A percentile compares a stretch with the other conserved stretches of the same genome.
Evolutionary conservation across 2,888 invertebrate genomes (phyloP).

Genomic region (Pycnomerus fuliginosus): DNA sequence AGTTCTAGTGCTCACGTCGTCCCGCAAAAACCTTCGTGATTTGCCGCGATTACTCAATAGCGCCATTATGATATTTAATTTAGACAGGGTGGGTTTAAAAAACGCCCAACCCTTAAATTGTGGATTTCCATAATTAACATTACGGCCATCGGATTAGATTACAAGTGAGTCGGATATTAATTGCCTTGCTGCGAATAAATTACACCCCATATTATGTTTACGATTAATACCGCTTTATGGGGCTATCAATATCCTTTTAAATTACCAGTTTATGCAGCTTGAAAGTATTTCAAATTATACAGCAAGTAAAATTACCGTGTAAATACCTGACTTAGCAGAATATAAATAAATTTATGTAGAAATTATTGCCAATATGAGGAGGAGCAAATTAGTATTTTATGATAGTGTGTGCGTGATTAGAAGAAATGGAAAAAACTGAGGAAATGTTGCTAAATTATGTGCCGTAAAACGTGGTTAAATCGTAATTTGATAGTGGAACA

Average conservation of each 20-base stretch:
- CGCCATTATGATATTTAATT: slow-evolving; percentile 27
- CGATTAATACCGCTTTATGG: slow-evolving; percentile 34
- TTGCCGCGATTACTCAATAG: slow-evolving; percentile 30
- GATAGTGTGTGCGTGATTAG: too few species aligned
- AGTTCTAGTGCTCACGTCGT: slow-evolving; percentile 28
- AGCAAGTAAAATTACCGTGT: too few species aligned
- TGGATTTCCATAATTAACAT: slow-evolving; percentile 1
- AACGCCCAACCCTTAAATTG: not conserved
- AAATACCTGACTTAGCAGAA: too few species aligned
- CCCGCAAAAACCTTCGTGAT: slow-evolving; percentile 31
- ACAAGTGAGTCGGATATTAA: slow-evolving; percentile 18
- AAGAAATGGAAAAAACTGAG: too few species aligned
- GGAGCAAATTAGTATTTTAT: too few species aligned
- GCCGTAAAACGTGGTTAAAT: too few species aligned
- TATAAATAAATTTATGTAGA: too few species aligned
- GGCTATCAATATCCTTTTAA: slow-evolving; percentile 35
- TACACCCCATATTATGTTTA: slow-evolving; percentile 27
- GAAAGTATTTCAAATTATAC: too few species aligned
- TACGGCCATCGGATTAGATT: slow-evolving; percentile 18
- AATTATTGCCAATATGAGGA: too few species aligned
- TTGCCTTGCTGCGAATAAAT: slow-evolving; percentile 6
- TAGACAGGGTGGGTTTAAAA: not conserved
- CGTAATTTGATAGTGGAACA: not conserved
- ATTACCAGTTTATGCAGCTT: slow-evolving; percentile 35
- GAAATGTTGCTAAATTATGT: too few species aligned